Percentiles rank a stretch among this genome's conserved stretches.
These are phyloP conservation scores for Apis laboriosa DNA, from an alignment of 1,140 invertebrate genomes.

Conservation along the genomic window DNA sequence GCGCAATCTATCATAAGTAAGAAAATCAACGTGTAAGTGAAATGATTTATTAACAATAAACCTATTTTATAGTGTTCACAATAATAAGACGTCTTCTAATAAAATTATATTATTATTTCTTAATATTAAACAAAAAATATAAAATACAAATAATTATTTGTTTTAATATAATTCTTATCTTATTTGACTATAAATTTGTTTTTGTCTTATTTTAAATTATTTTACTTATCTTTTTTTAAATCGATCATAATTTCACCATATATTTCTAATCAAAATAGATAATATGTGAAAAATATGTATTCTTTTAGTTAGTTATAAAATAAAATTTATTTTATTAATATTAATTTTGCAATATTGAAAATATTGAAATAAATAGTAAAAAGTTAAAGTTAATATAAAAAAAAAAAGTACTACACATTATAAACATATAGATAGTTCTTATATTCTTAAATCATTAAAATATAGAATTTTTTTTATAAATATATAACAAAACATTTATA, in stretches of 20 bases:
- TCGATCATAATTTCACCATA: neutral
- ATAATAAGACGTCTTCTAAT: no score
- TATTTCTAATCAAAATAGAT: neutral
- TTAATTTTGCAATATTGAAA: neutral
- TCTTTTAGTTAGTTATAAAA: neutral
- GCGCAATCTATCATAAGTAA: slow-evolving; percentile 11
- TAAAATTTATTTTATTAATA: neutral
- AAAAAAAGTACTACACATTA: no score
- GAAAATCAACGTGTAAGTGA: neutral
- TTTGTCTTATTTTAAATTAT: neutral
- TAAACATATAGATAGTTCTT: neutral
- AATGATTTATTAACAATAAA: neutral
- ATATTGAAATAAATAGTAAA: neutral
- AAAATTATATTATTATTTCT: neutral
- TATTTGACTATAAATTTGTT: neutral
- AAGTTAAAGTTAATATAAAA: neutral
- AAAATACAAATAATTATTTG: neutral
- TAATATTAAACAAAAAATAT: neutral
- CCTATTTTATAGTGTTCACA: neutral
- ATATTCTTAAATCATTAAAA: neutral
- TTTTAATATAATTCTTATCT: neutral
- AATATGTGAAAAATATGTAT: no score
- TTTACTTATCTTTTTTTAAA: neutral
- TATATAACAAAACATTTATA: neutral
- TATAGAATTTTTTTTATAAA: neutral